These are phyloP conservation scores for Falco novaeseelandiae DNA, from an alignment of 2,797 vertebrate genomes.

Conservation along the genomic window DNA sequence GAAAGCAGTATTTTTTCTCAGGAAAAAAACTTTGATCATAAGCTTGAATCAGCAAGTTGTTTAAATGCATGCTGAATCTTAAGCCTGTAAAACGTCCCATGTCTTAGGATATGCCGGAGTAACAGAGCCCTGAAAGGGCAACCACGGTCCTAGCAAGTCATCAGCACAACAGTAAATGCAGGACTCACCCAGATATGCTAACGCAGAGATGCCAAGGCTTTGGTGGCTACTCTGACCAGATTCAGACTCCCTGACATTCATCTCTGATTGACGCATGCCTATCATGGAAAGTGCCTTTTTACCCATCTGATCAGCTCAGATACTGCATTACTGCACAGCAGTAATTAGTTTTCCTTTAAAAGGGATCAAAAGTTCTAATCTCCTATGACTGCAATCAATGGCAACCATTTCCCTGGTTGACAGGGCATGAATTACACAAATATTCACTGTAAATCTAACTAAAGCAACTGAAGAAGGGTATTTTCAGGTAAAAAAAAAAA, in stretches of 20 bases:
- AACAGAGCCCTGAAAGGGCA: not conserved
- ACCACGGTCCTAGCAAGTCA: not conserved
- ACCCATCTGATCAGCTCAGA: not conserved
- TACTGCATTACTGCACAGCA: not conserved
- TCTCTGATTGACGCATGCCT: not conserved
- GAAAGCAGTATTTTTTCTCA: not conserved
- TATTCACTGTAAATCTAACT: not conserved
- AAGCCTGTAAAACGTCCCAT: not conserved
- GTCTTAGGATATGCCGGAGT: not conserved
- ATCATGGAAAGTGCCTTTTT: not conserved
- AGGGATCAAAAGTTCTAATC: slow-evolving; percentile 11
- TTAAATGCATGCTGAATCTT: not conserved
- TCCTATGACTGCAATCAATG: not conserved
- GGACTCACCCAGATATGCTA: not conserved
- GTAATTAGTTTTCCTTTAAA: slow-evolving; percentile 35
- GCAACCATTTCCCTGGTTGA: not conserved
- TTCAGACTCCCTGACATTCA: not conserved
- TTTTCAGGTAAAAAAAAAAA: not conserved
- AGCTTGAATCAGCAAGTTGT: not conserved
- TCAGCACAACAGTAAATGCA: not conserved
- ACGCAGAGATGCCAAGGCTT: not conserved
- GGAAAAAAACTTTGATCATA: not conserved
- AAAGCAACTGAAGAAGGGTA: not conserved
- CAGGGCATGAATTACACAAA: not conserved
- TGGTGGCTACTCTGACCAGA: not conserved